These are phyloP conservation scores for Myrmecophaga tridactyla DNA, from an alignment of 2,113 vertebrate genomes.

Conservation along the genomic window DNA sequence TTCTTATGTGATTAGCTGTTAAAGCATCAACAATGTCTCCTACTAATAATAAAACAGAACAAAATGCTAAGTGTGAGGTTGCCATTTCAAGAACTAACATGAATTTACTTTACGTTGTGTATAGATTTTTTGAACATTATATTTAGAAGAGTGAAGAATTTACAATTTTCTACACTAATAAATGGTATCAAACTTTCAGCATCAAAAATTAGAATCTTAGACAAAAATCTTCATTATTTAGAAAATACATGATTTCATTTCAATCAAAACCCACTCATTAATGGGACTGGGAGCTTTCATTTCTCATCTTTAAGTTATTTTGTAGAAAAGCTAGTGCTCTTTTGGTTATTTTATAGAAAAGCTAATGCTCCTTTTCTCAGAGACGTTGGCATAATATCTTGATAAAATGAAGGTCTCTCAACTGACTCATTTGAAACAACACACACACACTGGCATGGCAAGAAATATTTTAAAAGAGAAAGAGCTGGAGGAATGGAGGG, in stretches of 20 bases:
- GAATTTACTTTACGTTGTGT: background rate
- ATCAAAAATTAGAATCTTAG: background rate
- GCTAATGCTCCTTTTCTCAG: background rate
- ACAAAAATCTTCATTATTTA: background rate
- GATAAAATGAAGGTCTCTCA: background rate
- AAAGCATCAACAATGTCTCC: background rate
- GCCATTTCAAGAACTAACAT: background rate
- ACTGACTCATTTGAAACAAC: background rate
- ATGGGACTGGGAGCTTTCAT: background rate
- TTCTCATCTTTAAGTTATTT: background rate
- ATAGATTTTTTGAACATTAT: background rate
- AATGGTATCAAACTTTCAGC: background rate
- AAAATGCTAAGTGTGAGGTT: background rate
- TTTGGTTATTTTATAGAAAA: background rate
- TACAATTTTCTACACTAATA: background rate
- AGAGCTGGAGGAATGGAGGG: fast-evolving
- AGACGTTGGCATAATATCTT: background rate
- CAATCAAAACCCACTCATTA: background rate
- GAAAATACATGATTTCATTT: background rate
- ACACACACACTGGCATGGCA: background rate
- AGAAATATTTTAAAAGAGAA: background rate
- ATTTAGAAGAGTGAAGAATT: background rate
- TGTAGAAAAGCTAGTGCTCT: background rate
- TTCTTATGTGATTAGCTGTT: background rate
- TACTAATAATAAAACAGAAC: background rate